phyloP scores from a whole-genome alignment of 2,797 vertebrate species.

The Perodicticus potto region DNA sequence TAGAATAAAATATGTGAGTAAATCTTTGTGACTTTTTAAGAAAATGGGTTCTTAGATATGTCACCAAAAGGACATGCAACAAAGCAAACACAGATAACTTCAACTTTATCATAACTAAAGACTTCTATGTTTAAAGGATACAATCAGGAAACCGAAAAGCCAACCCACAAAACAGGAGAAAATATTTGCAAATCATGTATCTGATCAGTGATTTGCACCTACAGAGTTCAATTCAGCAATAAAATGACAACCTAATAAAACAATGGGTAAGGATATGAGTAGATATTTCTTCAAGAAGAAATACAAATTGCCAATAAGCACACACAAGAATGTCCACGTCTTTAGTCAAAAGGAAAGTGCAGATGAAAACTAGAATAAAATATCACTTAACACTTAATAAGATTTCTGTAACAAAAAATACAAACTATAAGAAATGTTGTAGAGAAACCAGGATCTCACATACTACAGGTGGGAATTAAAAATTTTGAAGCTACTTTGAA shows the following conservation, averaged over 20 bases:
- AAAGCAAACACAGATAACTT: neutral
- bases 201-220: neutral
- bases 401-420: neutral
- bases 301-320: neutral
- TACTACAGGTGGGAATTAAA: neutral
- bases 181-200: neutral
- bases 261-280: neutral
- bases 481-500: neutral
- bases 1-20: neutral
- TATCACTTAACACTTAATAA: neutral
- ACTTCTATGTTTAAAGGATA: neutral
- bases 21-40: neutral
- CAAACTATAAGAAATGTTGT: neutral
- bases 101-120: neutral
- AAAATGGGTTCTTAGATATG: neutral
- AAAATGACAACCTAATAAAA: neutral
- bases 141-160: neutral
- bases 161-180: neutral
- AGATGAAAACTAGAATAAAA: neutral
- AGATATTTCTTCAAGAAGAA: neutral
- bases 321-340: neutral
- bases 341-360: neutral
- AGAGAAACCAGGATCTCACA: neutral
- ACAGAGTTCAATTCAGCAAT: neutral
- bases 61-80: neutral